These are phyloP conservation scores for Esperia sulphurella DNA, from an alignment of 2,888 invertebrate species.

Conservation along the genomic window DNA sequence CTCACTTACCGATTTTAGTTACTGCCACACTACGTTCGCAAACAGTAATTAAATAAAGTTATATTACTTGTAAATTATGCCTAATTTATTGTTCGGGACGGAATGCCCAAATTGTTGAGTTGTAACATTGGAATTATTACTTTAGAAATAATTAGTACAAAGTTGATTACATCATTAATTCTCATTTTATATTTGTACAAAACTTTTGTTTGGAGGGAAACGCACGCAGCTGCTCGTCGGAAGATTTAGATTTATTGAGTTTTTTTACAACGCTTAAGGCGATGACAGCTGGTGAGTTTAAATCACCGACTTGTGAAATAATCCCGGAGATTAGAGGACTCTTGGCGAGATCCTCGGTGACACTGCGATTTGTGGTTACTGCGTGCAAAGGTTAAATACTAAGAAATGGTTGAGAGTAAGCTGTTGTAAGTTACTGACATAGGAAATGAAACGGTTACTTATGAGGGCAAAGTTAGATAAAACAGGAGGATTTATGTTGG, in stretches of 20 bases:
- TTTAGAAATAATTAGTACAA: slow-evolving; percentile 5
- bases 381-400: slow-evolving; percentile 16
- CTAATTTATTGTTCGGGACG: slow-evolving; percentile 16
- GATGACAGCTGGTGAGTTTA: slow-evolving; percentile 64
- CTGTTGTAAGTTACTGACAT: neutral
- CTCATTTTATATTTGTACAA: neutral
- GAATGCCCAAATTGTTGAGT: neutral
- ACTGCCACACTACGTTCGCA: slow-evolving; percentile 4
- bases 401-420: slow-evolving; percentile 15
- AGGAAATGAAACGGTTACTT: neutral
- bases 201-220: neutral
- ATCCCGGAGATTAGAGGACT: slow-evolving; percentile 46
- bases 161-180: neutral
- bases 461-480: neutral
- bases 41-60: slow-evolving; percentile 16
- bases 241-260: slow-evolving; percentile 11
- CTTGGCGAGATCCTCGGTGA: slow-evolving; percentile 34
- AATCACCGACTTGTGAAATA: slow-evolving; percentile 40
- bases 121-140: slow-evolving; percentile 3
- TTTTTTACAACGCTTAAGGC: slow-evolving; percentile 30
- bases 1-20: slow-evolving; percentile 24
- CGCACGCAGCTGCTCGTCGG: slow-evolving; percentile 24
- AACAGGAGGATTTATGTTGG: no score
- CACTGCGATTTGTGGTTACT: slow-evolving; percentile 43
- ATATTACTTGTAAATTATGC: slow-evolving; percentile 18